These are phyloP conservation scores for Anastrepha ludens DNA, from an alignment of 1,140 invertebrate species.

Conservation along the genomic window DNA sequence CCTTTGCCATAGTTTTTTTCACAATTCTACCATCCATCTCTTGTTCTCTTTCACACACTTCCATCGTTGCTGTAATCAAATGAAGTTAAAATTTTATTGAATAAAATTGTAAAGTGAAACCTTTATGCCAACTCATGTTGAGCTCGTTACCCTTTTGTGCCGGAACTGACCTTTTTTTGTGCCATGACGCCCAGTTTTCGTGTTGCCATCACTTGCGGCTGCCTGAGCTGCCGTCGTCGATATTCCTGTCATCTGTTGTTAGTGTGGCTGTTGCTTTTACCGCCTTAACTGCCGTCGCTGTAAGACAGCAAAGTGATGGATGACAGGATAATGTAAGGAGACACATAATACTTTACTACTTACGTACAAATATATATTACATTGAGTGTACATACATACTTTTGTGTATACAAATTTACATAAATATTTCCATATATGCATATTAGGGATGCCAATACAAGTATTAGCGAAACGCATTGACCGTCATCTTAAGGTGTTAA, in stretches of 20 bases:
- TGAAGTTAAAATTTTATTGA: slow-evolving; percentile 68
- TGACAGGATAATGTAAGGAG: slow-evolving; percentile 73
- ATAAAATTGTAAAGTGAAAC: slow-evolving; percentile 70
- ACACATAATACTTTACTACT: slow-evolving; percentile 60
- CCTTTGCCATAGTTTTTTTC: neutral
- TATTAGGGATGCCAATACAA: no score
- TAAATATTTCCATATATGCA: no score
- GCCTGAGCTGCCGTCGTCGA: neutral
- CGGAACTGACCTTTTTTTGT: slow-evolving; percentile 45
- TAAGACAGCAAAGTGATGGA: slow-evolving; percentile 66
- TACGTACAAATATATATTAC: no score
- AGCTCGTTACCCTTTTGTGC: slow-evolving; percentile 58
- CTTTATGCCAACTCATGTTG: slow-evolving; percentile 71
- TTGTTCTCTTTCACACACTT: neutral
- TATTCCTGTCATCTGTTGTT: neutral
- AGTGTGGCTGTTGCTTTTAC: slow-evolving; percentile 60
- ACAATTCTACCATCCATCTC: neutral
- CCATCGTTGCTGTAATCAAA: slow-evolving; percentile 59
- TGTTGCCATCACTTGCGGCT: neutral
- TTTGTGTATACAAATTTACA: no score
- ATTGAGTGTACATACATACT: no score
- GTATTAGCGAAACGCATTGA: no score
- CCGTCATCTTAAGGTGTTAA: no score
- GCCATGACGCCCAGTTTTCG: neutral
- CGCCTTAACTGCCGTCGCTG: slow-evolving; percentile 29